Base-by-base conservation (phyloP, 2,113 vertebrate genomes). In the Ursus arctos region DNA sequence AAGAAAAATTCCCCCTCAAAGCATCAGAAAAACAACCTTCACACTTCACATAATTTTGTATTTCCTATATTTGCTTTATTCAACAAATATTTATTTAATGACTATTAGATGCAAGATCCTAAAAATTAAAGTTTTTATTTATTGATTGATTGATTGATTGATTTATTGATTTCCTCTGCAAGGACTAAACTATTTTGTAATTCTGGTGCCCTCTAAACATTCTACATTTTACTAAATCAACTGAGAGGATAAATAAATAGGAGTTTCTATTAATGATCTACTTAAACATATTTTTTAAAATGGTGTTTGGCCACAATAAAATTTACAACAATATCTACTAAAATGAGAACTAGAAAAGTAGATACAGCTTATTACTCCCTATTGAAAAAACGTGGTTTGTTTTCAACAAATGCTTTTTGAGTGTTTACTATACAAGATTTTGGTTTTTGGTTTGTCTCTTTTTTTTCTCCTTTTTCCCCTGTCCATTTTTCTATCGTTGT, bases 81-180 rank as follows among this genome's bases (percentile, higher is more conserved):
- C 84, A 55, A 24, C 69, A 92, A 97, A 49, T 69, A 95, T 71
- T 82, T 76, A 91, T 76, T 86, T 59, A 88, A 28, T 71, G 36
- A 28, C 55, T n/a, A 72, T 16, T 57, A 36, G 55, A 6, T 67
- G 3, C 65, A 94, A 59, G 47, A 59, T 74, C 65, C 3, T 33
- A 36, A 36, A 86, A 4, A 16, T 86, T 33, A 90, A 96, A 57
- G n/a, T 36, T 72, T 91, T 91, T 36, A 36, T 36, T 36, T 36
- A 53, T 72, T 86, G 71, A 80, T 36, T 93, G 26, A 79, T 36
- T 31, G 13, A 49, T 55, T 80, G 36, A 36, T 36, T 36, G 36
- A 53, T 72, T 86, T 71, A 80, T 36, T 31, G 13, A 49, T 55
- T 80, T 94, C 47, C 49, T 83, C 74, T 12, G 18, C 36, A 43